These are phyloP conservation scores for Nestor notabilis DNA, from an alignment of 2,113 vertebrate genomes.

Conservation along the genomic window DNA sequence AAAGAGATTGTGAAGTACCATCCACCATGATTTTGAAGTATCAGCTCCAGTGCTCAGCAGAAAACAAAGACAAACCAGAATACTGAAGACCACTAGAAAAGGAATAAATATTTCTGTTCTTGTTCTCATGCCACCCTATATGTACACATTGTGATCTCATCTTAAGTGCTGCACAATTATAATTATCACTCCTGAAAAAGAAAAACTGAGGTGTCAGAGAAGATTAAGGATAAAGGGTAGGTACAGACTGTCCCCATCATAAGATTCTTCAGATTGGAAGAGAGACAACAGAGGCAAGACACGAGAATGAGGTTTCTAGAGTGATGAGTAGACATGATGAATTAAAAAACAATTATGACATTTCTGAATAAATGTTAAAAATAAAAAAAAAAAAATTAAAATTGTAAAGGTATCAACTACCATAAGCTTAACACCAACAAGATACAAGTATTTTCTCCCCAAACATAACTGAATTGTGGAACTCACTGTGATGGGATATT, in stretches of 20 bases:
- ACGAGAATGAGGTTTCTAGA: neutral
- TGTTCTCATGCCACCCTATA: neutral
- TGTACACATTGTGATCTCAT: neutral
- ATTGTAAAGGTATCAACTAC: neutral
- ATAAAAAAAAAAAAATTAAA: neutral
- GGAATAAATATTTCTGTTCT: no score
- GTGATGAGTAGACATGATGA: neutral
- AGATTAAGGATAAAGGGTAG: neutral
- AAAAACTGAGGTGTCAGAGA: neutral
- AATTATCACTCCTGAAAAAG: neutral
- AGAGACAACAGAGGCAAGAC: neutral
- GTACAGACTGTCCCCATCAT: neutral
- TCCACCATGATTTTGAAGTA: neutral
- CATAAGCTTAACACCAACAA: neutral
- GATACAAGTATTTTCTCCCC: neutral
- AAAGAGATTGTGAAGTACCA: neutral
- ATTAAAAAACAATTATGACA: neutral
- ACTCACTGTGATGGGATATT: neutral
- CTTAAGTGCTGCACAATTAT: neutral
- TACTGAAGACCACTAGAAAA: neutral
- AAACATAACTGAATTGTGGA: neutral
- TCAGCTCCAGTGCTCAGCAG: neutral
- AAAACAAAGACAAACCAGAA: neutral
- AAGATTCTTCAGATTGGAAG: neutral
- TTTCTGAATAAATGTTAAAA: neutral